Evolutionary conservation across 2,888 invertebrate species (phyloP), one percentile per base, ranked within the genome.

Genomic region (Mythimna ferrago): DNA sequence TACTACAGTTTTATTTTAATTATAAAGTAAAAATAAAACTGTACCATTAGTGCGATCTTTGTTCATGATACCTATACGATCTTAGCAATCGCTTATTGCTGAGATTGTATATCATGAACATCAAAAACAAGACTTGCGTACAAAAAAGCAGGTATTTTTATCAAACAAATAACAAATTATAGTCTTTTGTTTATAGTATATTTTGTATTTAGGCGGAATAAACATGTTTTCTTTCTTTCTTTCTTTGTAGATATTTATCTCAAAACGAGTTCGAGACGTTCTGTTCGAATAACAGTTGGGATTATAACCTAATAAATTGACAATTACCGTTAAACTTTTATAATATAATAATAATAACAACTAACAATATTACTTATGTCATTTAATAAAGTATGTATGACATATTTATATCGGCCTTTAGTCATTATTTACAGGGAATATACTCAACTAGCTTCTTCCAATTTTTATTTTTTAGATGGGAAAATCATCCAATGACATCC

Each of bases 101-200:
- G 6, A 53, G 53, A 67, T 82, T 73, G 54, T 82, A 64, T 78
- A 78, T 82, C 78, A 82, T 38, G 53, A 72, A 64, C 53, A 78
- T 78, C 80, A 66, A 78, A 72, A 78, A 78, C 73, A 80, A 73
- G 66, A 38, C 44, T 53, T 38, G 60, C 57, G n/a, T n/a, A 65
- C 48, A 67, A 71, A 66, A 66, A 68, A 57, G 75, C 66, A 11
- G 44, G 44, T 76, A 73, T 76, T 83, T 76, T 76, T 80, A 83
- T 71, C 60, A 78, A 64, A 76, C 48, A 56, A 68, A 69, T 61
- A 71, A 76, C 57, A 82, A 69, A 83, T 80, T 72, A 68, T 35
- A 60, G 61, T 32, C 26, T 69, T 83, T 81, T 81, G n/a, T n/a
- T n/a, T n/a, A n/a, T n/a, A n/a, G n/a, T n/a, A n/a, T n/a, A n/a